Base-by-base conservation (phyloP, 2,797 vertebrate genomes). In the Geotrypetes seraphini region DNA sequence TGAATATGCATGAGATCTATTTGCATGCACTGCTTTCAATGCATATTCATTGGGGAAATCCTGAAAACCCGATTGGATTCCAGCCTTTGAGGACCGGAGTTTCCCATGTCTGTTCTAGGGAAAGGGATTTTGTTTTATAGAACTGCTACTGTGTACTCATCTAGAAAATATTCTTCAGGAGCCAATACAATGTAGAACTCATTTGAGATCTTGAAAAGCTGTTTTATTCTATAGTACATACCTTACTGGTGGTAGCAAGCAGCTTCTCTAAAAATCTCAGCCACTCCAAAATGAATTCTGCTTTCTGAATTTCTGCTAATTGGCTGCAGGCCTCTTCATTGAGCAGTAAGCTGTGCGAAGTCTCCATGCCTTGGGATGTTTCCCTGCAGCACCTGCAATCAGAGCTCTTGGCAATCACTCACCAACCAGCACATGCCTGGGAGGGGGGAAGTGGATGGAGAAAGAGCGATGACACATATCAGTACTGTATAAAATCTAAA, bases 211-310 rank as follows among this genome's bases (percentile, higher is more conserved):
- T n/a, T n/a, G n/a, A n/a, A n/a, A n/a, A n/a, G n/a, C n/a, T n/a
- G n/a, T n/a, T n/a, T n/a, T n/a, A n/a, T n/a, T n/a, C n/a, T n/a
- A 45, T 50, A 40, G 55, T 38, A 73, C 80, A 61, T 48, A 89
- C 87, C 70, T 60, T 81, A 63, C 64, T 79, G 28, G 82, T 74
- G 45, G 69, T 60, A 13, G 78, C 60, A 36, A 89, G 53, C 50
- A 86, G 68, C 25, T 81, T 88, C 57, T 90, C 88, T 67, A 96
- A 83, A 56, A 81, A 85, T 23, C 61, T 84, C 48, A 96, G 60
- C 92, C 92, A 96, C 14, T 89, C 77, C 14, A 88, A 89, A 64
- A 89, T 43, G 43, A 93, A 92, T 49, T 89, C 78, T 1, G 81
- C 75, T 53, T 79, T 84, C 63, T 90, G 86, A 49, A 81, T 83